These are phyloP conservation scores for Serripes groenlandicus DNA, from an alignment of 2,888 invertebrate species.

Conservation along the genomic window DNA sequence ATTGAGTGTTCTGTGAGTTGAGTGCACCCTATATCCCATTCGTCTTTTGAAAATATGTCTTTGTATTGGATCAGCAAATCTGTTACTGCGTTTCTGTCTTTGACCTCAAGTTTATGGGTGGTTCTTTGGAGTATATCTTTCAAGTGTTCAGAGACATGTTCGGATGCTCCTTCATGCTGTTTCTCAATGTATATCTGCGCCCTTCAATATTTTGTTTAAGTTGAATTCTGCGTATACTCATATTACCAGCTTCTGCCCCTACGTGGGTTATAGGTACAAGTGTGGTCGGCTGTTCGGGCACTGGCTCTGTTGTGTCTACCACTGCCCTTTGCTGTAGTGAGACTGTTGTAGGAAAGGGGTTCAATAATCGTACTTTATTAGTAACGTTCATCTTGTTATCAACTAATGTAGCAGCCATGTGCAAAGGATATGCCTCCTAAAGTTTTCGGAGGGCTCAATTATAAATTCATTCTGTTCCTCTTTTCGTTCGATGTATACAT, in stretches of 20 bases:
- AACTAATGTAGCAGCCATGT: constrained; percentile 40
- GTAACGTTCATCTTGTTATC: constrained; percentile 27
- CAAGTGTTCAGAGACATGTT: not conserved
- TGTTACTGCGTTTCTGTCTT: not conserved
- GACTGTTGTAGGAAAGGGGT: constrained; percentile 22
- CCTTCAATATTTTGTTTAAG: not conserved
- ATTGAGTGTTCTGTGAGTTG: constrained; percentile 52
- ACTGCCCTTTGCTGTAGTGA: constrained; percentile 29
- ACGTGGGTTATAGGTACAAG: constrained; percentile 3
- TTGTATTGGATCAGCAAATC: constrained; percentile 38
- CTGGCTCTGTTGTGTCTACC: constrained; percentile 26
- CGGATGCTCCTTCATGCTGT: not conserved
- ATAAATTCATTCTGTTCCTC: too few species aligned
- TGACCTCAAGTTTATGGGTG: too few species aligned
- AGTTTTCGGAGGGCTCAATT: too few species aligned
- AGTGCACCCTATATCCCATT: constrained; percentile 54
- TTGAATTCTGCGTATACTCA: constrained; percentile 11
- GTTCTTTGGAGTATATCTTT: not conserved
- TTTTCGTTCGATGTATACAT: constrained; percentile 39
- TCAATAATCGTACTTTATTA: constrained; percentile 32
- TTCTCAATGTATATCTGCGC: not conserved
- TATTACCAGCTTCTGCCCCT: constrained; percentile 3
- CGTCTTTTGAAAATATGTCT: constrained; percentile 46
- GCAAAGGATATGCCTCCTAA: constrained; percentile 20
- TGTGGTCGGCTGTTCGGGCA: not conserved